Conservation (phyloP, 2,797 vertebrate species). For the Takifugu rubripes region DNA sequence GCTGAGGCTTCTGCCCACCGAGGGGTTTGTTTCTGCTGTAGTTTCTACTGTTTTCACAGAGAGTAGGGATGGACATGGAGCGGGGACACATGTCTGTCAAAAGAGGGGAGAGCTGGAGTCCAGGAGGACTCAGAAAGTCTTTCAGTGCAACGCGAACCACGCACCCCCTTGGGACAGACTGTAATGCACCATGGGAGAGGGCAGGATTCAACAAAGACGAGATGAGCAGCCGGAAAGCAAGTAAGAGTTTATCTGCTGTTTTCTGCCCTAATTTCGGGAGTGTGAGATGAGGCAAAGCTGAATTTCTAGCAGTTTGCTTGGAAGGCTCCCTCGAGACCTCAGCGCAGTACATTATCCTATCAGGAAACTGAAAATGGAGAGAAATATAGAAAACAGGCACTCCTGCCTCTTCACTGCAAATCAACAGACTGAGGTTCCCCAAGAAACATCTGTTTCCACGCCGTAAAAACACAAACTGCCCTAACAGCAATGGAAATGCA, state of each 20-base stretch:
- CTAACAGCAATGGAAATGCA: conserved; percentile 62
- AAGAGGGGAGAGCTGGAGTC: conserved; percentile 75
- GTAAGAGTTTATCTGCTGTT: conserved; percentile 69
- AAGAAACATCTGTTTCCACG: conserved; percentile 72
- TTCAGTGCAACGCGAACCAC: conserved; percentile 50
- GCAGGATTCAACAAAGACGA: conserved; percentile 64
- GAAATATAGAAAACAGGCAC: conserved; percentile 37
- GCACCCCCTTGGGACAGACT: conserved; percentile 47
- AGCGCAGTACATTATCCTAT: conserved; percentile 31
- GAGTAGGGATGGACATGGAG: conserved; percentile 66
- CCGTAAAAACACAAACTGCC: conserved; percentile 51
- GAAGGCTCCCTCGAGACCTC: conserved; percentile 5
- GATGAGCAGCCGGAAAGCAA: conserved; percentile 73
- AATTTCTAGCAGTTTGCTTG: conserved; percentile 19
- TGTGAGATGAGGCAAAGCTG: not conserved
- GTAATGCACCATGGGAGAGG: conserved; percentile 65
- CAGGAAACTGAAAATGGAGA: conserved; percentile 26
- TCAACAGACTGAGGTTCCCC: conserved; percentile 48
- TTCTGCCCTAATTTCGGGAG: conserved; percentile 26
- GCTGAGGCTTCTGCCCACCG: conserved; percentile 10
- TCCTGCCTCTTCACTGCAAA: conserved; percentile 44
- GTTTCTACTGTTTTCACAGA: conserved; percentile 23
- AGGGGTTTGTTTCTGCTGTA: conserved; percentile 18
- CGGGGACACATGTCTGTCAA: conserved; percentile 62
- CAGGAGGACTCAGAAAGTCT: conserved; percentile 60